These are phyloP conservation scores for Paralinhomoeus sp. DNA, from an alignment of 2,888 invertebrate species.

Conservation along the genomic window DNA sequence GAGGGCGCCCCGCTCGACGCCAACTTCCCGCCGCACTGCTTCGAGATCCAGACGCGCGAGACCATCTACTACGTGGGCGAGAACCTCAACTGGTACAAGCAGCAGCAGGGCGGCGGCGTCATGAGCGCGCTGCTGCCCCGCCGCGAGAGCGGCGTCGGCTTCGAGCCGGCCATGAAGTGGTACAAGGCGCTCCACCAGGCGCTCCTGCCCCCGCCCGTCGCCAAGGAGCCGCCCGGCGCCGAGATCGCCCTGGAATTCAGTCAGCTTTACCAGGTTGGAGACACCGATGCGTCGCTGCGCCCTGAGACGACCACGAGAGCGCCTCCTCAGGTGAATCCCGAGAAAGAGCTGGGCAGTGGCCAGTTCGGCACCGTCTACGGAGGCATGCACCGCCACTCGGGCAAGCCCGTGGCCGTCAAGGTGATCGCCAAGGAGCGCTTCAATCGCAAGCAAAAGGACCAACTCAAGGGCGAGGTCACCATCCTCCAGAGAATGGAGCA, in stretches of 20 bases:
- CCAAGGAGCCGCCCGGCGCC: slow-evolving; percentile 2
- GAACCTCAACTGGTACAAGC: slow-evolving; percentile 12
- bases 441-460: slow-evolving; percentile 5
- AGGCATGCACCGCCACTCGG: slow-evolving; percentile 34
- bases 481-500: slow-evolving; percentile 25
- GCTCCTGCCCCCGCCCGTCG: slow-evolving; percentile 15
- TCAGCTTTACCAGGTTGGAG: slow-evolving; percentile 17
- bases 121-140: slow-evolving; percentile 1
- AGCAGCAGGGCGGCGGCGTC: background rate
- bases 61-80: slow-evolving; percentile 22
- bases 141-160: slow-evolving; percentile 3
- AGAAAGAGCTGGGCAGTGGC: slow-evolving; percentile 88
- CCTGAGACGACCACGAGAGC: too few species aligned
- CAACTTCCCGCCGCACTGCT: slow-evolving; percentile 21
- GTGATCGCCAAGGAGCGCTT: slow-evolving; percentile 24
- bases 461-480: slow-evolving; percentile 5
- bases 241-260: slow-evolving; percentile 22
- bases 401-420: slow-evolving; percentile 23
- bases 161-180: slow-evolving; percentile 1
- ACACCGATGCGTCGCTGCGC: too few species aligned
- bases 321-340: slow-evolving; percentile 40
- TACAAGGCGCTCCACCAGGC: slow-evolving; percentile 10
- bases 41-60: slow-evolving; percentile 20
- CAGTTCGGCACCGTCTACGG: slow-evolving; percentile 98
- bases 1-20: slow-evolving; percentile 17